phyloP scores from a whole-genome alignment of 1,140 invertebrate species.

The Calephelis nemesis region DNA sequence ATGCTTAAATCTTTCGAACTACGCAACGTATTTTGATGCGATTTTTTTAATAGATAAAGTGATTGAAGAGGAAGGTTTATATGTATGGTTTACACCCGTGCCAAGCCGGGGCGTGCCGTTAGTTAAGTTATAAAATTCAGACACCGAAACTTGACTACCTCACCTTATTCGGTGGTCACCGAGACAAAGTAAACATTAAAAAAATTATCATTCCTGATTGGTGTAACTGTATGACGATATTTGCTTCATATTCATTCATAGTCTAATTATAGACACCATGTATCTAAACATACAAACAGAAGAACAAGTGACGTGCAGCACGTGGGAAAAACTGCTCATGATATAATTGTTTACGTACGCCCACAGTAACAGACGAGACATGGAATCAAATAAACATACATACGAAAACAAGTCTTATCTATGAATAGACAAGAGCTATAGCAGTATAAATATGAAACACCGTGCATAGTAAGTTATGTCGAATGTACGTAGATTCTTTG shows the following conservation, averaged over 20 bases:
- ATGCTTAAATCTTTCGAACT: too few species aligned
- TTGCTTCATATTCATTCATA: constrained; percentile 43
- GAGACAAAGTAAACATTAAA: not conserved
- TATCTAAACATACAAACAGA: constrained; percentile 22
- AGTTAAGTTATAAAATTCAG: too few species aligned
- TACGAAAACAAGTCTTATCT: constrained; percentile 23
- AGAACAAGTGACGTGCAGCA: constrained; percentile 37
- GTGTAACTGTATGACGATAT: constrained; percentile 35
- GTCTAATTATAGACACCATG: constrained; percentile 39
- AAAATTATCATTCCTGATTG: constrained; percentile 28
- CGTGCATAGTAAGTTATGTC: not conserved
- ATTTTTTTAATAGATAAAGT: too few species aligned
- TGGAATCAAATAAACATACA: constrained; percentile 17
- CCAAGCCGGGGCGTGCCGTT: too few species aligned
- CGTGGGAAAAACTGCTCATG: constrained; percentile 51
- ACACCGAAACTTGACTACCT: not conserved
- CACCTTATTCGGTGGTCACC: not conserved
- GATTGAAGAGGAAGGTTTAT: too few species aligned
- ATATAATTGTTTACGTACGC: constrained; percentile 55
- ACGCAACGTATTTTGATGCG: too few species aligned
- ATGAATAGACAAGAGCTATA: constrained; percentile 15
- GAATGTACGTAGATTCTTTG: constrained; percentile 1
- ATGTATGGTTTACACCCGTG: too few species aligned
- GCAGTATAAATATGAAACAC: constrained; percentile 2
- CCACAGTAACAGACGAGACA: constrained; percentile 26